phyloP scores from a whole-genome alignment of 1,140 invertebrate genomes.

The Drosophila bipectinata region DNA sequence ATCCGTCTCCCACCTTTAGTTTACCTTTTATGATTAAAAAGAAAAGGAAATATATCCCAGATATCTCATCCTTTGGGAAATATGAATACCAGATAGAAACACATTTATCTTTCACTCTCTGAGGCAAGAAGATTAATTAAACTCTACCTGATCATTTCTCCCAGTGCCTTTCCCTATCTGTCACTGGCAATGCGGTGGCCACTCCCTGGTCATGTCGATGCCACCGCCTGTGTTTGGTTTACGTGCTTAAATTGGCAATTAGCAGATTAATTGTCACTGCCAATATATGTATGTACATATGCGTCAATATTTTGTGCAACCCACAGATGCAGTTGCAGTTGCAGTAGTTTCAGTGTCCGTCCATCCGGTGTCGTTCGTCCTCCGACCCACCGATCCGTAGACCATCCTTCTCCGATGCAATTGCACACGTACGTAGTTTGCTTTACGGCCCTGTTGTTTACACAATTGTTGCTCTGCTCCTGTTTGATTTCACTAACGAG shows the following conservation, averaged over 20 bases:
- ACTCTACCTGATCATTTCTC: neutral
- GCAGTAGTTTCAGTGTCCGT: conserved; percentile 13
- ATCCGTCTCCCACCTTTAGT: neutral
- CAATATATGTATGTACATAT: conserved; percentile 78
- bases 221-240: conserved; percentile 76
- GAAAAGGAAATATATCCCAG: neutral
- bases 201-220: conserved; percentile 52
- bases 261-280: conserved; percentile 81
- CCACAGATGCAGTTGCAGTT: conserved; percentile 47
- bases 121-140: neutral
- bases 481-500: conserved; percentile 81
- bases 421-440: conserved; percentile 56
- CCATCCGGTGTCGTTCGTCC: neutral
- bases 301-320: conserved; percentile 77
- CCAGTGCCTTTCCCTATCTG: conserved; percentile 12
- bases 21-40: neutral
- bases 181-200: conserved; percentile 8
- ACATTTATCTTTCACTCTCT: neutral
- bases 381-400: neutral
- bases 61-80: neutral
- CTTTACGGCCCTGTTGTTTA: conserved; percentile 76
- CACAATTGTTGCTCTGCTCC: conserved; percentile 70
- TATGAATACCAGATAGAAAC: neutral
- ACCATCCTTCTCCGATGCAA: conserved; percentile 3
- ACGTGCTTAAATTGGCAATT: conserved; percentile 82